A percentile compares a stretch with the other conserved stretches of the same genome.
Evolutionary conservation across 2,888 invertebrate species (phyloP).

Genomic region (Therioaphis trifolii): DNA sequence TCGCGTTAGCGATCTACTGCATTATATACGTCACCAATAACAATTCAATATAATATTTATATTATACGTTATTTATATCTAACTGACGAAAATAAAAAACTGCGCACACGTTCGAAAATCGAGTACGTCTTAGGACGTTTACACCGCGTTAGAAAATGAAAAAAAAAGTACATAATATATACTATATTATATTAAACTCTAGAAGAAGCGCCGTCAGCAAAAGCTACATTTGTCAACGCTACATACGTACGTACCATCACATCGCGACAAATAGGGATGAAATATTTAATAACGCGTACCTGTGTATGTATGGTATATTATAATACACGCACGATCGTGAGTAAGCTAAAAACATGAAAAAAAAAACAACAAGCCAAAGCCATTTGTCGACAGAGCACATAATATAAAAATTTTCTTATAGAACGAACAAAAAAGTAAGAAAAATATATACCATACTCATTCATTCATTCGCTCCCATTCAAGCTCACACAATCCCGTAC

Average conservation of each 20-base stretch:
- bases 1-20: conserved; percentile 8
- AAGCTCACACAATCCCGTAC: no score
- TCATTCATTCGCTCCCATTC: no score
- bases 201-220: no score
- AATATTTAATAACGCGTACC: conserved; percentile 20
- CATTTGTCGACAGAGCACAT: neutral
- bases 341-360: no score
- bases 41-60: conserved; percentile 30
- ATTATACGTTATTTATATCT: no score
- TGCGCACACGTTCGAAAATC: conserved; percentile 22
- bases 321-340: no score
- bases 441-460: neutral
- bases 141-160: conserved; percentile 9
- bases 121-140: conserved; percentile 1
- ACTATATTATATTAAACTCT: no score
- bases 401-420: neutral
- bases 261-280: neutral
- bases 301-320: no score
- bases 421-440: conserved; percentile 5
- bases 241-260: no score
- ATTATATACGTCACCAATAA: conserved; percentile 47
- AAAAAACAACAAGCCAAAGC: conserved; percentile 13
- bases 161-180: no score
- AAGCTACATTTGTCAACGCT: no score
- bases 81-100: no score